A percentile compares a stretch with the other conserved stretches of the same genome.
Evolutionary conservation across 1,140 invertebrate species (phyloP).

Genomic region (Nebria ingens): DNA sequence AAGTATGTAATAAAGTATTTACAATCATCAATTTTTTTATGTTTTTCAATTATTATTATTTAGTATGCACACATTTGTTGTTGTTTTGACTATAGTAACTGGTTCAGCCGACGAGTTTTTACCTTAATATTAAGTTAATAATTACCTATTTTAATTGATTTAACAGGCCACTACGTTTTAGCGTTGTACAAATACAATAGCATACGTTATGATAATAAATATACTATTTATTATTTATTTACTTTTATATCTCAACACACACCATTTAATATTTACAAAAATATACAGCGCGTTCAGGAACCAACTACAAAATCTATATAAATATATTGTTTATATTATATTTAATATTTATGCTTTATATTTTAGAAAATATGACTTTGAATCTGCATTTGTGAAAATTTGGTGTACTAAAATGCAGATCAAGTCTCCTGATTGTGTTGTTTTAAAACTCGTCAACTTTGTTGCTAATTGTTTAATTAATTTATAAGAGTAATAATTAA

Average conservation of each 20-base stretch:
- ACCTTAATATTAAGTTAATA: conserved; percentile 11
- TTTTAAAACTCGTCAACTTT: too few relatives aligned
- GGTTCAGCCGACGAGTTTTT: conserved; percentile 4
- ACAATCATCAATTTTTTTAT: conserved; percentile 7
- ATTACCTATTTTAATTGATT: conserved; percentile 21
- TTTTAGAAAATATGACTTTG: neutral
- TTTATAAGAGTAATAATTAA: too few relatives aligned
- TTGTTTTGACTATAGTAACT: conserved; percentile 29
- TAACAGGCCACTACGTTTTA: conserved; percentile 31
- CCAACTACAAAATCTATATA: conserved; percentile 8
- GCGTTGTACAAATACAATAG: conserved; percentile 35
- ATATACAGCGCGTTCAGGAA: conserved; percentile 23
- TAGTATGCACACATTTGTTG: conserved; percentile 24
- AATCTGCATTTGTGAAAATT: too few relatives aligned
- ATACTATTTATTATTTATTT: neutral
- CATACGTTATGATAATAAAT: conserved; percentile 18
- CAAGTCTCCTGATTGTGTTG: too few relatives aligned
- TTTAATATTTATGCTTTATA: neutral
- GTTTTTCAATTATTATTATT: conserved; percentile 14
- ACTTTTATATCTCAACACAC: conserved; percentile 1
- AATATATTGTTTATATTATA: conserved; percentile 2
- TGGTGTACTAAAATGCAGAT: too few relatives aligned
- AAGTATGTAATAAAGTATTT: conserved; percentile 15
- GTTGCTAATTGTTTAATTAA: too few relatives aligned
- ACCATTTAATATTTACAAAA: conserved; percentile 28